A percentile compares a stretch with the other conserved stretches of the same genome.
phyloP scores from a whole-genome alignment of 2,888 invertebrate genomes.

The Nomada fucata region DNA sequence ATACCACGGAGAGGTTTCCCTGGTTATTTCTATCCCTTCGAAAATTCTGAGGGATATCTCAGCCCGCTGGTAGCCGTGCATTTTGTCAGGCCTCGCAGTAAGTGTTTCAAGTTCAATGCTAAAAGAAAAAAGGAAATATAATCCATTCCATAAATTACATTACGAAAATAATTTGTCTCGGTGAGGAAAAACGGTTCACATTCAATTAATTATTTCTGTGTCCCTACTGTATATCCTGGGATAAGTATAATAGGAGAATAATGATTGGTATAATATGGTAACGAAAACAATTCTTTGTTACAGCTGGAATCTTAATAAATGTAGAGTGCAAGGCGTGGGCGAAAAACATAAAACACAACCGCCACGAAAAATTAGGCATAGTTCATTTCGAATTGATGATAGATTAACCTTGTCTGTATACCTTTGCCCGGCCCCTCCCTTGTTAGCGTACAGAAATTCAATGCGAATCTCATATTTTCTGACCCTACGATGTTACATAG shows the following conservation, averaged over 20 bases:
- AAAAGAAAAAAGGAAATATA: not conserved
- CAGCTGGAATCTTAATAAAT: conserved; percentile 88
- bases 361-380: conserved; percentile 88
- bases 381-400: conserved; percentile 91
- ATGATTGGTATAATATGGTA: not conserved
- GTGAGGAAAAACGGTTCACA: not conserved
- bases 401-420: conserved; percentile 74
- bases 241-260: not conserved
- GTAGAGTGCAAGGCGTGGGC: conserved; percentile 91
- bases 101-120: conserved; percentile 83
- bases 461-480: conserved; percentile 51
- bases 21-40: conserved; percentile 95
- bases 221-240: too few relatives aligned
- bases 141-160: not conserved
- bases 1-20: conserved; percentile 93
- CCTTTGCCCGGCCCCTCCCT: conserved; percentile 19
- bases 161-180: not conserved
- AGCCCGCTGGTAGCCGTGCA: conserved; percentile 95
- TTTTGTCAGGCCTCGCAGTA: conserved; percentile 92
- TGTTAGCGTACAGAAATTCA: conserved; percentile 50
- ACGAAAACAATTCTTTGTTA: conserved; percentile 68
- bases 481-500: conserved; percentile 31
- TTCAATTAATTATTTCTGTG: too few relatives aligned
- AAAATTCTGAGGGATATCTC: conserved; percentile 93
- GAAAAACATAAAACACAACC: conserved; percentile 88